Conservation (phyloP, 2,888 invertebrate species). For the Cremastobaeus sp. region DNA sequence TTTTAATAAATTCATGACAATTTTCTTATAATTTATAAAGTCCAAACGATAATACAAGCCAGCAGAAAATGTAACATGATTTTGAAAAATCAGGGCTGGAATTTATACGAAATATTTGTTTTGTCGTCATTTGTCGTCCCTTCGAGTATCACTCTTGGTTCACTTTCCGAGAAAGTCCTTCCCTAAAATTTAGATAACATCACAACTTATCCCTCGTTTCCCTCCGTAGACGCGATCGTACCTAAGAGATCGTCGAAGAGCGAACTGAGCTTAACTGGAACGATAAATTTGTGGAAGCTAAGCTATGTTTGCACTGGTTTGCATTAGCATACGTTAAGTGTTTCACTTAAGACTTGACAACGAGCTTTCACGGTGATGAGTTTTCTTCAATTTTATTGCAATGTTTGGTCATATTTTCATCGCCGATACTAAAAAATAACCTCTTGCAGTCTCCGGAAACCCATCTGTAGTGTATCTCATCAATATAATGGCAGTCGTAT, state of each 20-base stretch:
- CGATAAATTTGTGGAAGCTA: conserved; percentile 60
- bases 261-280: conserved; percentile 46
- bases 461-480: no score
- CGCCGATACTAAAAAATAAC: conserved; percentile 29
- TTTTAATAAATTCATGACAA: no score
- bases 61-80: neutral
- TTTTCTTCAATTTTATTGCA: conserved; percentile 61
- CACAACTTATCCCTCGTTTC: conserved; percentile 73
- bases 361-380: conserved; percentile 58
- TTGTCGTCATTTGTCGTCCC: conserved; percentile 46
- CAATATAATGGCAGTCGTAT: no score
- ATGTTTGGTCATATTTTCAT: conserved; percentile 51
- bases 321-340: conserved; percentile 65
- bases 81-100: conserved; percentile 39
- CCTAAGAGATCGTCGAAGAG: conserved; percentile 52
- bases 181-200: conserved; percentile 75
- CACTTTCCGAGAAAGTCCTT: conserved; percentile 70
- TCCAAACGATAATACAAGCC: no score
- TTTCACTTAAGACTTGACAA: conserved; percentile 54
- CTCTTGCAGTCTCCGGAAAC: no score
- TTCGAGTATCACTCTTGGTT: conserved; percentile 66
- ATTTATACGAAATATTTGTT: conserved; percentile 40
- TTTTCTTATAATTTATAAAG: no score
- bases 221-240: conserved; percentile 45
- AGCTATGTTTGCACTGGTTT: conserved; percentile 62